Evolutionary conservation across 2,797 vertebrate species (phyloP).

Genomic region (Thaleichthys pacificus): DNA sequence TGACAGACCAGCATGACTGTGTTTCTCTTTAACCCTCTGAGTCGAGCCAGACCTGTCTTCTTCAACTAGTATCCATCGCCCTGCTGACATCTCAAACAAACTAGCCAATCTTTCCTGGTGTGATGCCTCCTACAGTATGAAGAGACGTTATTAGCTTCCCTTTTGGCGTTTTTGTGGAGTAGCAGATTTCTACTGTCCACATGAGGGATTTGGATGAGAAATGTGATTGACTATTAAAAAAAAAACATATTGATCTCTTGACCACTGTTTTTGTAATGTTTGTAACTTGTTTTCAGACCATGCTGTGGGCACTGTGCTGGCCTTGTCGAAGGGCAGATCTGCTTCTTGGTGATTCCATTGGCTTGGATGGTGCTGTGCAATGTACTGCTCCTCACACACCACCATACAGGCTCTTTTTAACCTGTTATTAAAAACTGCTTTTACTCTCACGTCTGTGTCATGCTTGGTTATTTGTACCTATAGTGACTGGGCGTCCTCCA

Average conservation of each 20-base stretch:
- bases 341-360: slow-evolving; percentile 48
- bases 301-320: slow-evolving; percentile 39
- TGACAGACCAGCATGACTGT: too few relatives aligned
- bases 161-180: too few relatives aligned
- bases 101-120: too few relatives aligned
- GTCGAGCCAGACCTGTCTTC: too few relatives aligned
- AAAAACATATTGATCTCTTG: background rate
- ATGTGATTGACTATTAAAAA: too few relatives aligned
- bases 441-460: background rate
- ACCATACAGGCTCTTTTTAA: slow-evolving; percentile 54
- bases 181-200: too few relatives aligned
- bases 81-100: too few relatives aligned
- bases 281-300: slow-evolving; percentile 19
- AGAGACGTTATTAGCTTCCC: too few relatives aligned
- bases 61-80: too few relatives aligned
- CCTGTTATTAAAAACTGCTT: slow-evolving; percentile 64
- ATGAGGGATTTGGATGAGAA: too few relatives aligned
- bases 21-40: too few relatives aligned
- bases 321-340: slow-evolving; percentile 40
- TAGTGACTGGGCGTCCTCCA: background rate
- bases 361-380: slow-evolving; percentile 67
- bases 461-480: background rate
- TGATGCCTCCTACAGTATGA: too few relatives aligned
- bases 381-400: slow-evolving; percentile 28
- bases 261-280: slow-evolving; percentile 32